Evolutionary conservation across 2,797 vertebrate genomes (phyloP).

Genomic region (Malurus splendens): DNA sequence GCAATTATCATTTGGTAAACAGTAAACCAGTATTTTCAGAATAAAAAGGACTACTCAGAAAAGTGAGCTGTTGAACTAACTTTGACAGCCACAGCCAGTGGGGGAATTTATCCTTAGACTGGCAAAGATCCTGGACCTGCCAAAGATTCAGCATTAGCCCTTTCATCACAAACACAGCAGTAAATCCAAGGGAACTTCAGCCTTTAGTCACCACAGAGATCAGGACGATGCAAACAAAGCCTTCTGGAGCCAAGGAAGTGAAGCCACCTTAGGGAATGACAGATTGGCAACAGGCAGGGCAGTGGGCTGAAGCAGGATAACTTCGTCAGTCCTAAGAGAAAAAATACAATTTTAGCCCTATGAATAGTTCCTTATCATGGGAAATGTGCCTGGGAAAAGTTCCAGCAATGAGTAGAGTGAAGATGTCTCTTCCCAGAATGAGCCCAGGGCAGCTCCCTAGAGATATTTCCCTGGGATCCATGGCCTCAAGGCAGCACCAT

Average conservation of each 20-base stretch:
- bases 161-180: background rate
- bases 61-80: background rate
- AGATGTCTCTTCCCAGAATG: background rate
- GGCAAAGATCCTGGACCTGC: background rate
- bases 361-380: background rate
- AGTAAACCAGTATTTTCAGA: background rate
- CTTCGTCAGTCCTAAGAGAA: background rate
- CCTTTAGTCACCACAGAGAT: background rate
- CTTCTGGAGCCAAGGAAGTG: background rate
- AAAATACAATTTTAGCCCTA: fast-evolving
- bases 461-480: background rate
- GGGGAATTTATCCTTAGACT: background rate
- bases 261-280: background rate
- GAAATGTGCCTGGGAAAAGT: background rate
- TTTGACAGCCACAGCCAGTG: background rate
- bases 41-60: background rate
- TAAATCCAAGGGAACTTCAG: background rate
- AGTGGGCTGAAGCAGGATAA: background rate
- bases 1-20: background rate
- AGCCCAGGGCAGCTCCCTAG: background rate
- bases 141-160: background rate
- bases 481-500: background rate
- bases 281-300: background rate
- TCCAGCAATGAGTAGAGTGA: background rate
- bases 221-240: background rate